These are phyloP conservation scores for Aviceda subcristata DNA, from an alignment of 2,113 vertebrate genomes.

Conservation along the genomic window DNA sequence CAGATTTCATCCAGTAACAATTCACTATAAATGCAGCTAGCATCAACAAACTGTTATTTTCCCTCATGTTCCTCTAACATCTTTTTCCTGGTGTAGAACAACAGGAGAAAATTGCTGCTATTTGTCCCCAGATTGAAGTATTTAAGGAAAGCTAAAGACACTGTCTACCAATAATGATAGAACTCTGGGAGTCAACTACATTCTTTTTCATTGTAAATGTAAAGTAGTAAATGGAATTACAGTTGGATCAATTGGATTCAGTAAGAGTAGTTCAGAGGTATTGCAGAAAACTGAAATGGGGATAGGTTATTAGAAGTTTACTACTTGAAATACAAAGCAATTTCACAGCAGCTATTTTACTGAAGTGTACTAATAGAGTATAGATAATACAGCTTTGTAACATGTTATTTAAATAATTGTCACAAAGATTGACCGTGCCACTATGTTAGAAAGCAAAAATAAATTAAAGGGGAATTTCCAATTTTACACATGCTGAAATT, in stretches of 20 bases:
- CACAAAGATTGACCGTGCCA: neutral
- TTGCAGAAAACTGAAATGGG: neutral
- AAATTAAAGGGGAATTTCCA: neutral
- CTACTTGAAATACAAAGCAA: neutral
- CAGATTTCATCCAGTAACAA: conserved; percentile 11
- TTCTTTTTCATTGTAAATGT: neutral
- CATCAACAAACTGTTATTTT: neutral
- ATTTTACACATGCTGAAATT: neutral
- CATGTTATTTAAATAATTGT: neutral
- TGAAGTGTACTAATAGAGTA: neutral
- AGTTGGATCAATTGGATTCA: neutral
- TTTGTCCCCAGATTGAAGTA: neutral
- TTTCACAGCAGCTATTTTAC: neutral
- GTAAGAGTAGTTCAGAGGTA: neutral
- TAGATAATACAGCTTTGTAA: neutral
- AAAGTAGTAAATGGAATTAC: neutral
- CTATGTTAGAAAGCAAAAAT: neutral
- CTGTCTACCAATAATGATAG: neutral
- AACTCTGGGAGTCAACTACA: neutral
- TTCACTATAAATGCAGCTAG: conserved; percentile 1
- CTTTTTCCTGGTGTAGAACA: neutral
- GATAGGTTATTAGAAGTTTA: neutral
- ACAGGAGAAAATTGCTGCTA: neutral
- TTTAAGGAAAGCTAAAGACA: neutral
- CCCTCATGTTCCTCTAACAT: neutral